phyloP scores from a whole-genome alignment of 1,140 invertebrate species.

The Pinna nobilis region DNA sequence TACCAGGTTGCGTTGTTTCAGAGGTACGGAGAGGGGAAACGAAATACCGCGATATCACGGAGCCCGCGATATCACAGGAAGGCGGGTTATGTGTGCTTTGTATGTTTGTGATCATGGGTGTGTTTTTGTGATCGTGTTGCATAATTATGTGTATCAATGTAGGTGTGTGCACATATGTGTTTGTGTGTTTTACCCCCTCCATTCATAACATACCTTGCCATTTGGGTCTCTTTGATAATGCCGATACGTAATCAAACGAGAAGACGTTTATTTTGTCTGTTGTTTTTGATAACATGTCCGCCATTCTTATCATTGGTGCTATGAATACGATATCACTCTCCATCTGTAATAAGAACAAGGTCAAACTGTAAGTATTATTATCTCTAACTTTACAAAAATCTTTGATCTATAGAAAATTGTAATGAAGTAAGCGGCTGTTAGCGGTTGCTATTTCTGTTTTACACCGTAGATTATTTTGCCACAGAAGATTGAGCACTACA shows the following conservation, averaged over 20 bases:
- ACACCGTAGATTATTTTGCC: neutral
- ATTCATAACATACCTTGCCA: constrained; percentile 50
- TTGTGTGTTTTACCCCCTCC: no score
- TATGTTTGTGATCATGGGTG: no score
- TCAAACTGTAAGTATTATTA: neutral
- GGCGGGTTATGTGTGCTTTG: no score
- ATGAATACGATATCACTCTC: constrained; percentile 53
- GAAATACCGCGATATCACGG: no score
- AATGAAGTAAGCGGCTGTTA: neutral
- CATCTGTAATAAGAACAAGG: constrained; percentile 32
- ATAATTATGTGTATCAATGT: no score
- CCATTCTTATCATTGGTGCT: constrained; percentile 50
- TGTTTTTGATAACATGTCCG: constrained; percentile 37
- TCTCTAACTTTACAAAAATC: neutral
- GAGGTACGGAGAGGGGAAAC: no score
- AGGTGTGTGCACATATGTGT: no score
- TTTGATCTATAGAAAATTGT: neutral
- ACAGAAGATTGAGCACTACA: neutral
- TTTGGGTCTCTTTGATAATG: constrained; percentile 14
- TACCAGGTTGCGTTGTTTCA: no score
- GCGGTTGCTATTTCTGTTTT: no score
- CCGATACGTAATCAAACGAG: constrained; percentile 52
- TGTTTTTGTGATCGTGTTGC: no score
- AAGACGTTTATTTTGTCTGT: constrained; percentile 43
- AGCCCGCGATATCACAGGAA: no score